Base-by-base conservation (phyloP, 2,797 vertebrate species). In the Sebastes vulpes region DNA sequence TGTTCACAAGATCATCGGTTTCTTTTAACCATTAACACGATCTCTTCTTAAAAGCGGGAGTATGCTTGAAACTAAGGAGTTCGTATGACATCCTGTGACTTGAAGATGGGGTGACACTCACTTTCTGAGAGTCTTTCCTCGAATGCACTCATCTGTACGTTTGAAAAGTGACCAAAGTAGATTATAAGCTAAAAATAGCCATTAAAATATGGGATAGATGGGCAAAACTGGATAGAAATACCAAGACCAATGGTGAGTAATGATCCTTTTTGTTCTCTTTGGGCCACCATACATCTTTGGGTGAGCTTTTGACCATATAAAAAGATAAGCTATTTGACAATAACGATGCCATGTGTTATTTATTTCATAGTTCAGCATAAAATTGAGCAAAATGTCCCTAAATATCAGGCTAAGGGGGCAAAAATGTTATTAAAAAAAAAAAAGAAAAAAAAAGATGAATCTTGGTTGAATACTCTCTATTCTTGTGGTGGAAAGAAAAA, bases 271-370 rank as follows among this genome's bases (percentile, higher is more conserved):
- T 61, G 9, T 26, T 53, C 31, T 8, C 7, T 21, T 23, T 29
- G 14, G 35, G 65, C 9, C 25, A 16, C 14, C 1, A 1, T 9
- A 9, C 4, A 3, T 16, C 48, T 48, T 6, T 7, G 1, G 4
- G 5, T 18, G 7, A 38, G 18, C 5, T 5, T 35, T 16, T 52
- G 9, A 20, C 48, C 12, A 9, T 10, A 11, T 25, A 5, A 52
- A 58, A 46, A 7, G 18, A 28, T 31, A 6, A 3, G 21, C 8
- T 75, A 72, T 68, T 76, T 79, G 64, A 48, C 78, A 68, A 10
- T 21, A 56, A 58, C 50, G 68, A 67, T 46, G 58, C 21, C 31
- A 3, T 21, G 31, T 58, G 10, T 52, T 35, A 42, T 35, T 58
- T 46, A 46, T 28, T 57, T 26, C 25, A 54, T 16, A 16, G 26